These are phyloP conservation scores for Dicrurus megarhynchus DNA, from an alignment of 2,113 vertebrate genomes.

Conservation along the genomic window DNA sequence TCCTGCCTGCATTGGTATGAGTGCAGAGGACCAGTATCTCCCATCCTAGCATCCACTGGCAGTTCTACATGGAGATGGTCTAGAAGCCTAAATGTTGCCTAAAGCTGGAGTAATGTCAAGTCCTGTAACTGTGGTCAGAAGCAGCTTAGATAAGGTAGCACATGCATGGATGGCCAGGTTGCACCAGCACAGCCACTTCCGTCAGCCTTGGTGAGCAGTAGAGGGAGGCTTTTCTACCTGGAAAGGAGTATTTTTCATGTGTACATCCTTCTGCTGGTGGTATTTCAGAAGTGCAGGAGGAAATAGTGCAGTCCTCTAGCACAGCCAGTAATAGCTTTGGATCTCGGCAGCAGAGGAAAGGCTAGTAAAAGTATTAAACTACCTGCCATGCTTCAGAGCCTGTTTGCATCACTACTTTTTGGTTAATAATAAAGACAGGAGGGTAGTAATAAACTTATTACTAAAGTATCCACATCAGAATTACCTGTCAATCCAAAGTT, in stretches of 20 bases:
- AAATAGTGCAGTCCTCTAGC: not conserved
- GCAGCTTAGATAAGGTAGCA: not conserved
- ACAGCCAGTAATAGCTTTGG: not conserved
- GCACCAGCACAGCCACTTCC: not conserved
- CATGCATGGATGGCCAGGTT: rapidly evolving
- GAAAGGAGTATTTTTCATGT: not conserved
- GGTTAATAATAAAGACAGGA: not conserved
- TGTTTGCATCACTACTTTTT: not conserved
- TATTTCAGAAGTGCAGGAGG: not conserved
- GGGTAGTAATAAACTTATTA: not conserved
- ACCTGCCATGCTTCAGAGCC: not conserved
- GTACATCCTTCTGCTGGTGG: not conserved
- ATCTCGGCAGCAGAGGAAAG: not conserved
- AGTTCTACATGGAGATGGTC: not conserved
- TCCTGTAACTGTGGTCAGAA: not conserved
- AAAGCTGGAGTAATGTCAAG: not conserved
- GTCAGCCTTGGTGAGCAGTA: not conserved
- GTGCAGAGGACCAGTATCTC: not conserved
- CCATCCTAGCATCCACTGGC: not conserved
- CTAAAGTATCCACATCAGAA: not conserved
- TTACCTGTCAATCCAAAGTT: not conserved
- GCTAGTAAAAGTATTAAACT: not conserved
- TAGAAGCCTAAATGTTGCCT: not conserved
- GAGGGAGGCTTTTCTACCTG: not conserved
- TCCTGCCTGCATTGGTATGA: not conserved